phyloP scores from a whole-genome alignment of 2,113 vertebrate genomes.

The Lampris incognitus region DNA sequence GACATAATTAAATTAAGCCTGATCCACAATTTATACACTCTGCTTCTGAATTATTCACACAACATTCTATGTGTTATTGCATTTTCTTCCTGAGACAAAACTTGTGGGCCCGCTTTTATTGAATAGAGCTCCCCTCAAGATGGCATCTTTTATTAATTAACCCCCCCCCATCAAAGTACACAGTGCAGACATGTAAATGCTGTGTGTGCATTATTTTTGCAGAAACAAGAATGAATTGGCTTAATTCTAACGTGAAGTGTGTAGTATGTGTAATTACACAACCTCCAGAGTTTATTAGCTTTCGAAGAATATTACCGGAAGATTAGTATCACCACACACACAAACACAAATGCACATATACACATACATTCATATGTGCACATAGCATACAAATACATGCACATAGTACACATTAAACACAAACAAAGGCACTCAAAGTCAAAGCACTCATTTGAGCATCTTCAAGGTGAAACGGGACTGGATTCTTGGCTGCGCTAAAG shows the following conservation, averaged over 20 bases:
- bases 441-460: neutral
- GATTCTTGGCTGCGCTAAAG: neutral
- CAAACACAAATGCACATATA: constrained; percentile 2
- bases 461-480: neutral
- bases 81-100: constrained; percentile 76
- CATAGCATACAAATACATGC: neutral
- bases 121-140: constrained; percentile 70
- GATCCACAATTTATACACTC: constrained; percentile 85
- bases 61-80: constrained; percentile 83
- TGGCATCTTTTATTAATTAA: constrained; percentile 82
- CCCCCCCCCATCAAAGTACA: constrained; percentile 49
- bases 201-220: constrained; percentile 73
- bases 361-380: neutral
- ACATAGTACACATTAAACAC: neutral
- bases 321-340: constrained; percentile 7
- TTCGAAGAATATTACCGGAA: constrained; percentile 42
- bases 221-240: constrained; percentile 66
- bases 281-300: constrained; percentile 43
- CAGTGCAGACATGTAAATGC: constrained; percentile 71
- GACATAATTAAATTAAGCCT: constrained; percentile 84
- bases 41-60: constrained; percentile 83
- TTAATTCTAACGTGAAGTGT: constrained; percentile 59
- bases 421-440: neutral
- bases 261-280: constrained; percentile 62
- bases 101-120: constrained; percentile 71